Evolutionary conservation across 2,888 invertebrate genomes (phyloP), one percentile per base, ranked within the genome.

Genomic region (Pristionchus exspectatus): DNA sequence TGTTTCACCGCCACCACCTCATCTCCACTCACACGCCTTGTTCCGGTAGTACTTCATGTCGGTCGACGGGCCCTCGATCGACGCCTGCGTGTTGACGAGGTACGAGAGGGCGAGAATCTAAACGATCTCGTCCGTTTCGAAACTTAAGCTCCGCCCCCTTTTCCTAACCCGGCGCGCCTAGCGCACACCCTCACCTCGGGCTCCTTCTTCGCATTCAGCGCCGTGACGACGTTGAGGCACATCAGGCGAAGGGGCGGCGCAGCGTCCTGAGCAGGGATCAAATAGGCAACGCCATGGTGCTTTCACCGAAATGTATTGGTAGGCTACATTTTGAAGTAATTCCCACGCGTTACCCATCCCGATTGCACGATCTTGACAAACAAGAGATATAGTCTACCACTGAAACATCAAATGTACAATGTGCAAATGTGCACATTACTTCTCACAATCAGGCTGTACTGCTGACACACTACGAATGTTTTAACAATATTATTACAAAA

Each of bases 141-240:
- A n/a, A n/a, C n/a, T n/a, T n/a, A 59, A 30, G 81, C 2, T 24
- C 81, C 14, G 16, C 14, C 81, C 81, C 1, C 72, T 63, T 63
- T 63, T 63, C 63, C 44, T 50, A 50, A n/a, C 66, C n/a, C 66
- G 27, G 24, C 66, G 21, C 24, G 0, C 27, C 27, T 24, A 66
- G 27, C 66, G 44, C 44, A 50, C 44, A 50, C 44, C 44, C 44
- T 24, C 16, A 91, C 91, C 90, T 94, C 92, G 59, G 93, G 90
- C 33, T 92, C 92, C 74, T 91, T 92, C 77, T 90, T 88, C 54
- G 91, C 91, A 66, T 93, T 93, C 72, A 93, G 90, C 16, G 91
- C 91, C 0, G 92, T 92, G 44, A 93, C 77, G 16, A 93, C 91
- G 87, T 93, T 92, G 54, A 93, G 30, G 12, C 92, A 92, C 24